Percentiles rank a stretch among this genome's conserved stretches.
Evolutionary conservation across 2,797 vertebrate species (phyloP).

Genomic region (Petrocephalus sullivani): DNA sequence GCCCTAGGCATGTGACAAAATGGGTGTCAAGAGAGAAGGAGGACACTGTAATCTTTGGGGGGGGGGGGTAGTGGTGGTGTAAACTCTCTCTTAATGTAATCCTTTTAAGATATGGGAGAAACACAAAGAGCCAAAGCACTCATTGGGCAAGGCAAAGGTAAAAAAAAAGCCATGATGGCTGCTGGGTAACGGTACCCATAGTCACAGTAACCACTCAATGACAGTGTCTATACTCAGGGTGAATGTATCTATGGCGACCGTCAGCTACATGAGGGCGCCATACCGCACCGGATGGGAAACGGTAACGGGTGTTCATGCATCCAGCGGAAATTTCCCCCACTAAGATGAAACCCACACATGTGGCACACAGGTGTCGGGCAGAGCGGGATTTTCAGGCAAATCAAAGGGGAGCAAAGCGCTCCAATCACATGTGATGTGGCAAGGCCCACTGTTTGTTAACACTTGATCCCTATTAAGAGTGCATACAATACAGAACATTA

Average conservation of each 20-base stretch:
- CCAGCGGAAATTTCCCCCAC: not conserved
- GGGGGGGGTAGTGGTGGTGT: not conserved
- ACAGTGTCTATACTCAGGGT: not conserved
- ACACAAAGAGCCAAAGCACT: not conserved
- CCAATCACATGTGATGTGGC: not conserved
- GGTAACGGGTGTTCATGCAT: not conserved
- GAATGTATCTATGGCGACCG: not conserved
- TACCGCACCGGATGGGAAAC: not conserved
- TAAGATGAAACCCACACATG: not conserved
- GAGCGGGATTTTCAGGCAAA: not conserved
- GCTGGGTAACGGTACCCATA: not conserved
- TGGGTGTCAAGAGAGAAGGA: not conserved
- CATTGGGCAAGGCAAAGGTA: not conserved
- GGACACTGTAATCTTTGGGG: not conserved
- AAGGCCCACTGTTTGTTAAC: not conserved
- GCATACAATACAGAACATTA: conserved; percentile 5
- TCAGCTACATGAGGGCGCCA: not conserved
- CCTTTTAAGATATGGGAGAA: not conserved
- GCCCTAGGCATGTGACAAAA: not conserved
- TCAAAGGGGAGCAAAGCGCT: not conserved
- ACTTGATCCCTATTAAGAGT: not conserved
- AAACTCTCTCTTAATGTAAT: not conserved
- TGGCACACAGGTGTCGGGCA: not conserved
- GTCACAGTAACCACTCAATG: not conserved
- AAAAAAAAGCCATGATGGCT: not conserved